Percentiles rank a stretch among this genome's conserved stretches.
Conservation (phyloP, 2,797 vertebrate species). For the Amazonetta brasiliensis region DNA sequence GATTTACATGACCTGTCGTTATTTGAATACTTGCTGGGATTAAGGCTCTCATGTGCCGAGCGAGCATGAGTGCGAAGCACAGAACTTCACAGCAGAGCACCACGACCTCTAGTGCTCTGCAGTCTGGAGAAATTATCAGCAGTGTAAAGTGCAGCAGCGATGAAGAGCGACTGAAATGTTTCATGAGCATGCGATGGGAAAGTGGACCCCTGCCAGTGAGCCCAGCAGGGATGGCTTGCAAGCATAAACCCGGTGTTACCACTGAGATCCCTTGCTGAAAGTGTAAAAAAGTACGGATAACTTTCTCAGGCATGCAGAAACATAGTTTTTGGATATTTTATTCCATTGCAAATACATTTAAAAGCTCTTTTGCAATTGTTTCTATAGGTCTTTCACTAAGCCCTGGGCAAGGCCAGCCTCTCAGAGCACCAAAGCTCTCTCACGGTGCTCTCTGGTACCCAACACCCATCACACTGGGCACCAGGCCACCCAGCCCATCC, state of each 20-base stretch:
- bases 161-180: neutral
- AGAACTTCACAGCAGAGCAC: constrained; percentile 21
- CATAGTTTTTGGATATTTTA: neutral
- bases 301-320: neutral
- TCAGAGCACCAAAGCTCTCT: neutral
- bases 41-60: neutral
- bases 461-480: fast-evolving
- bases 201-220: neutral
- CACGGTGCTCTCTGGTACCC: fast-evolving
- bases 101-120: constrained; percentile 48
- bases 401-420: neutral
- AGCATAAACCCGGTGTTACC: neutral
- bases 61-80: neutral
- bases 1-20: constrained; percentile 56
- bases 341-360: neutral
- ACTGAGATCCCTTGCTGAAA: neutral
- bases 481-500: neutral
- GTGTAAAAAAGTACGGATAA: neutral
- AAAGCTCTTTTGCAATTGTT: neutral
- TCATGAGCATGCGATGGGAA: neutral
- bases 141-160: neutral
- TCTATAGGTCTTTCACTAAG: neutral
- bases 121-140: neutral
- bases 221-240: fast-evolving
- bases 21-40: constrained; percentile 32